Conservation (phyloP, 2,113 vertebrate species). For the Sminthopsis crassicaudata region DNA sequence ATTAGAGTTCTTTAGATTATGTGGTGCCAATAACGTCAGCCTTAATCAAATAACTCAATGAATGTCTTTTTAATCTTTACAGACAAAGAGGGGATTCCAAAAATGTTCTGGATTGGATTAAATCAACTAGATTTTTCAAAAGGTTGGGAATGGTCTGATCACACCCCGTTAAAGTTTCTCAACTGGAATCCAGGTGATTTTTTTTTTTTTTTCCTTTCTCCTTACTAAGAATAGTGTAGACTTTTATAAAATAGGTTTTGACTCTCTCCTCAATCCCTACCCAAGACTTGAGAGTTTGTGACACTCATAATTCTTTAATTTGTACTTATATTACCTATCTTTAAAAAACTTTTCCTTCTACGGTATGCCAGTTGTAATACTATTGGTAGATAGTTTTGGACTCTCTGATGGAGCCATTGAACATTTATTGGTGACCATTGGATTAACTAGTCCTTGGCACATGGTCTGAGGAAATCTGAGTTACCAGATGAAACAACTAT, state of each 20-base stretch:
- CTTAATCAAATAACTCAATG: constrained; percentile 28
- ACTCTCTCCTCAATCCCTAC: background rate
- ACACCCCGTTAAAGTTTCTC: constrained; percentile 88
- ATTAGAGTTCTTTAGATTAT: constrained; percentile 11
- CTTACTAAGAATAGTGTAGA: background rate
- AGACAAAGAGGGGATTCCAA: constrained; percentile 85
- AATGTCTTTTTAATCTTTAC: constrained; percentile 48
- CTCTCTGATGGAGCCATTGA: background rate
- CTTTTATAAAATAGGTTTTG: background rate
- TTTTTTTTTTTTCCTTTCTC: background rate
- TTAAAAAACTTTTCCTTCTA: constrained; percentile 6
- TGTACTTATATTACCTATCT: constrained; percentile 7
- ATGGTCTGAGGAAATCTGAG: background rate
- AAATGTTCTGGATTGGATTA: constrained; percentile 94
- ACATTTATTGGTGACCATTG: background rate
- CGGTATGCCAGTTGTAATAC: background rate
- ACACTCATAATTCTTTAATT: constrained; percentile 36
- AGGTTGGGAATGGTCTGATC: constrained; percentile 98
- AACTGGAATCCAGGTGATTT: constrained; percentile 91
- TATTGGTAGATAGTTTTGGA: constrained; percentile 8
- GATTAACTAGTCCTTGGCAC: background rate
- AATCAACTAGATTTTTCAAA: constrained; percentile 91
- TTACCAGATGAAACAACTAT: background rate
- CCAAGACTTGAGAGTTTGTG: background rate
- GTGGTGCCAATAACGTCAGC: constrained; percentile 25